Percentiles rank a stretch among this genome's conserved stretches.
These are phyloP conservation scores for Philaenus spumarius DNA, from an alignment of 1,140 invertebrate species.

Conservation along the genomic window DNA sequence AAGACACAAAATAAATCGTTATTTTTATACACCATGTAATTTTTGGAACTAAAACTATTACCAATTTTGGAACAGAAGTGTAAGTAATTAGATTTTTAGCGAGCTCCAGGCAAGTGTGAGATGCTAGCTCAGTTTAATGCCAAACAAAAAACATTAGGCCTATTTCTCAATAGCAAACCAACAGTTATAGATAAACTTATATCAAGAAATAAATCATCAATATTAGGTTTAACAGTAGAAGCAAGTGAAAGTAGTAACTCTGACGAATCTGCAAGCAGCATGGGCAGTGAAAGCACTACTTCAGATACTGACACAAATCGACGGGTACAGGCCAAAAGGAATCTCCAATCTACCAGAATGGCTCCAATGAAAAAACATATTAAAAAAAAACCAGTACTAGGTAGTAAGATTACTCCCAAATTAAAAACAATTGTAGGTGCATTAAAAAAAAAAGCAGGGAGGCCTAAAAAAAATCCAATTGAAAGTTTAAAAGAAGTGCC, in stretches of 20 bases:
- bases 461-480: background rate
- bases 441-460: background rate
- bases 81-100: too few species aligned
- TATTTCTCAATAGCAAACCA: conserved; percentile 6
- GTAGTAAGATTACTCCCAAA: background rate
- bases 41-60: too few species aligned
- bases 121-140: conserved; percentile 11
- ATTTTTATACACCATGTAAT: too few species aligned
- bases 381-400: too few species aligned
- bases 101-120: background rate
- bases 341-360: background rate
- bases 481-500: background rate
- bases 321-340: too few species aligned
- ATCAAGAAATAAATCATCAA: conserved; percentile 12
- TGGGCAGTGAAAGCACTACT: background rate
- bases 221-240: background rate
- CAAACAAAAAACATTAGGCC: conserved; percentile 2
- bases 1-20: too few species aligned
- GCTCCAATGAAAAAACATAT: background rate
- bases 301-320: too few species aligned
- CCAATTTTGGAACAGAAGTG: too few species aligned
- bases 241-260: background rate
- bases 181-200: conserved; percentile 15
- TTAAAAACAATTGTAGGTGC: background rate
- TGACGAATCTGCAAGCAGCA: background rate